A percentile compares a stretch with the other conserved stretches of the same genome.
Conservation (phyloP, 2,113 vertebrate species). For the human region DNA sequence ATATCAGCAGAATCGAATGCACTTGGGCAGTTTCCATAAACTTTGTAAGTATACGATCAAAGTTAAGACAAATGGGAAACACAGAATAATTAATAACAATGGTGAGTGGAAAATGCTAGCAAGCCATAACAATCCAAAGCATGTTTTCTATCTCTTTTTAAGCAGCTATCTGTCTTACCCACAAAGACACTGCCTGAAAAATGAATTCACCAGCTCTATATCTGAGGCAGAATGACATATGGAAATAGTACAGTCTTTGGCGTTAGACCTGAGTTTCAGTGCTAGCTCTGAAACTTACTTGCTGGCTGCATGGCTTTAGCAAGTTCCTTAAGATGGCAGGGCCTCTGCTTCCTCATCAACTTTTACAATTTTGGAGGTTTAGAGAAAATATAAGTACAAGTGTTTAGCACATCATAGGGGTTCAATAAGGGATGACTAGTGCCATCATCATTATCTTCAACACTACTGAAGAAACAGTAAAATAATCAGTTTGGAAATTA, state of each 20-base stretch:
- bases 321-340: not conserved
- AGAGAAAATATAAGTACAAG: not conserved
- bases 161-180: not conserved
- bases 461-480: not conserved
- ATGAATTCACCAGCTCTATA: not conserved
- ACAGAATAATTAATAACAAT: not conserved
- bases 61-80: not conserved
- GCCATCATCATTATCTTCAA: not conserved
- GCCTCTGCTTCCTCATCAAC: not conserved
- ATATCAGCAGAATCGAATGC: not conserved
- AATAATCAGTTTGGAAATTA: not conserved
- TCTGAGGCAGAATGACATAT: not conserved
- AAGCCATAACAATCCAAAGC: not conserved
- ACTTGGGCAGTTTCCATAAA: not conserved
- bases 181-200: conserved; percentile 8
- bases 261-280: not conserved
- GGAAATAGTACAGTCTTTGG: not conserved
- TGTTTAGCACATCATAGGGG: not conserved
- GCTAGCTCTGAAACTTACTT: not conserved
- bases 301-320: not conserved
- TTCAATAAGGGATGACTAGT: not conserved
- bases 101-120: not conserved
- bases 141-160: not conserved
- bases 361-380: not conserved
- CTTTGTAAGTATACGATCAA: not conserved